A percentile compares a stretch with the other conserved stretches of the same genome.
phyloP scores from a whole-genome alignment of 2,797 vertebrate species.

The Aphelocoma californica region DNA sequence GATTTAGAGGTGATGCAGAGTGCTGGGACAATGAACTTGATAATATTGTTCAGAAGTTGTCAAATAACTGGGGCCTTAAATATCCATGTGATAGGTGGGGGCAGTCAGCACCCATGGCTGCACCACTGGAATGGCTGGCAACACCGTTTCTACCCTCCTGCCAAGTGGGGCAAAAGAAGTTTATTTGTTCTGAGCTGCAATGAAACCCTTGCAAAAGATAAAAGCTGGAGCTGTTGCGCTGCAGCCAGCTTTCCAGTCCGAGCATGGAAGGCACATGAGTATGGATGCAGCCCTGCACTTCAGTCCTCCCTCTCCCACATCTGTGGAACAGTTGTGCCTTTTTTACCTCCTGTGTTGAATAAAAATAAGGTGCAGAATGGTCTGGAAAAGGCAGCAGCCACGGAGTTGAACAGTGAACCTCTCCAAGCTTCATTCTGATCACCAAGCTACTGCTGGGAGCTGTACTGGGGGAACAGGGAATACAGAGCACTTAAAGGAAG shows the following conservation, averaged over 20 bases:
- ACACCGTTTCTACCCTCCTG: accelerated
- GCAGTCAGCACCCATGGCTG: neutral
- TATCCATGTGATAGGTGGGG: accelerated
- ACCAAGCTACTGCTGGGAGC: neutral
- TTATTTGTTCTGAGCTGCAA: accelerated
- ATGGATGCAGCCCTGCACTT: neutral
- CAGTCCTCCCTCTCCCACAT: accelerated
- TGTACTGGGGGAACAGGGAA: neutral
- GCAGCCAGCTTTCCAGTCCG: neutral
- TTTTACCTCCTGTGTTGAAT: neutral
- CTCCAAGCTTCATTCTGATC: neutral
- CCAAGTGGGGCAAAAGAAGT: neutral
- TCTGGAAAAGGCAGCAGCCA: neutral
- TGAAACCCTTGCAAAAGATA: neutral
- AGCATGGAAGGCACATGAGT: accelerated
- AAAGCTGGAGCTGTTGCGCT: neutral
- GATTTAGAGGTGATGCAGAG: neutral
- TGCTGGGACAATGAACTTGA: neutral
- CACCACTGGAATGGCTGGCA: neutral
- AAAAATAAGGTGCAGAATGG: neutral
- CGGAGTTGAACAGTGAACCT: neutral
- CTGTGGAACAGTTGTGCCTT: neutral
- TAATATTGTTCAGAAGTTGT: neutral
- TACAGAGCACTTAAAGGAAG: neutral
- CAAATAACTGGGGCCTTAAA: neutral